These are phyloP conservation scores for Sepioteuthis lessoniana DNA, from an alignment of 2,888 invertebrate genomes.

Conservation along the genomic window DNA sequence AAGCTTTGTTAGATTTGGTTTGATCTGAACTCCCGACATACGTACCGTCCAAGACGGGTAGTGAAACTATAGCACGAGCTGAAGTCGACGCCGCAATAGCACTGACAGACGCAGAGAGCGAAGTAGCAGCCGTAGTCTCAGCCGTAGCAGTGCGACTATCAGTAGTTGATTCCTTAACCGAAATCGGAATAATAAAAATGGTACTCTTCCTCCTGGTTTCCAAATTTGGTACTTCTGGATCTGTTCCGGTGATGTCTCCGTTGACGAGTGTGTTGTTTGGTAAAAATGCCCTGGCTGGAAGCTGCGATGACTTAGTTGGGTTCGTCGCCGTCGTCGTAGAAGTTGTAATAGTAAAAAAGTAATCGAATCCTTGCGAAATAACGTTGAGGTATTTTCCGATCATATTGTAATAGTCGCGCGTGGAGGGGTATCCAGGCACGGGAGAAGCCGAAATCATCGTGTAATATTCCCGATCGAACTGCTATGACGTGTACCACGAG, in stretches of 20 bases:
- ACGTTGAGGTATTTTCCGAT: not conserved
- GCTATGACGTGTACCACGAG: not conserved
- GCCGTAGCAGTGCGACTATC: not conserved
- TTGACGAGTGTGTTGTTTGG: not conserved
- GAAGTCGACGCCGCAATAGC: not conserved
- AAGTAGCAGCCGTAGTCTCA: not conserved
- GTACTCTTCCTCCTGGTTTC: not conserved
- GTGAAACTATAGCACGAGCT: not conserved
- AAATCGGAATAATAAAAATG: not conserved
- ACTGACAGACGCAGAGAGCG: not conserved
- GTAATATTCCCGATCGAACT: not conserved
- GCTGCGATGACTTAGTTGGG: not conserved
- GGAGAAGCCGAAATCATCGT: not conserved
- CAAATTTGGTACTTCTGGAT: not conserved
- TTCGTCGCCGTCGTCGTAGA: not conserved
- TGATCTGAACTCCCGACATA: not conserved
- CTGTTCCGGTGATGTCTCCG: not conserved
- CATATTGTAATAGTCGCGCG: constrained; percentile 18
- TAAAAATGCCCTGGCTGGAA: not conserved
- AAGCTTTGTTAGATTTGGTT: not conserved
- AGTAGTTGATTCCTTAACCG: not conserved
- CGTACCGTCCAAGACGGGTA: not conserved
- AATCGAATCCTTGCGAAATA: not conserved
- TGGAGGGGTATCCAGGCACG: not conserved
- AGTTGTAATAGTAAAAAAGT: constrained; percentile 20